Conservation (phyloP, 2,113 vertebrate species). For the Panthera tigris region DNA sequence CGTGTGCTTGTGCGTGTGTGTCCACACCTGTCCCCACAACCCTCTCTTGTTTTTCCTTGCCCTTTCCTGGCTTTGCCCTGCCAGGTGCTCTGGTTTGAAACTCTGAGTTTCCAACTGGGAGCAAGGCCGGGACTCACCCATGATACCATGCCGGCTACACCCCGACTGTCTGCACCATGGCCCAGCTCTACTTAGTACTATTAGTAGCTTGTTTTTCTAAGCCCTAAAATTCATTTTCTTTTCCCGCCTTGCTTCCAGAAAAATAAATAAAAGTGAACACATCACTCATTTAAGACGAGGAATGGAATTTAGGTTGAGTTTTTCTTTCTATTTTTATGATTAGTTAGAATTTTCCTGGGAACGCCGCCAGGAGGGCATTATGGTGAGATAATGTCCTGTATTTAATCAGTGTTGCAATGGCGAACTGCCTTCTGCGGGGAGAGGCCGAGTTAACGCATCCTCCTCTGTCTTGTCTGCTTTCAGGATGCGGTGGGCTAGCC, state of each 20-base stretch:
- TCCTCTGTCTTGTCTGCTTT: conserved; percentile 75
- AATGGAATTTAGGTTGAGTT: conserved; percentile 81
- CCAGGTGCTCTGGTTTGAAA: background rate
- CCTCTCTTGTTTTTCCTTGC: background rate
- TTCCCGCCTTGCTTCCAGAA: conserved; percentile 80
- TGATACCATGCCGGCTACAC: background rate
- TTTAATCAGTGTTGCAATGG: conserved; percentile 72
- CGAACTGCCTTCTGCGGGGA: conserved; percentile 36
- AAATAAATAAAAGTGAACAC: conserved; percentile 83
- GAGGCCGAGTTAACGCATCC: conserved; percentile 67
- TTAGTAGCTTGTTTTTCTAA: conserved; percentile 82
- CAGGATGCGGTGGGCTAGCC: conserved; percentile 73
- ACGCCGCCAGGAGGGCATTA: conserved; percentile 63
- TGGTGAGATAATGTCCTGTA: conserved; percentile 72
- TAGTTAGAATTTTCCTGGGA: conserved; percentile 80
- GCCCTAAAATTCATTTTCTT: conserved; percentile 81
- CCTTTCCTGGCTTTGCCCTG: background rate
- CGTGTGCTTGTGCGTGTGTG: fast-evolving
- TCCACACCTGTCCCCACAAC: background rate
- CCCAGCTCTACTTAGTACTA: conserved; percentile 70
- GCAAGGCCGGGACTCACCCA: background rate
- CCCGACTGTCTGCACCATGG: conserved; percentile 55
- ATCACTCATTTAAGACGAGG: conserved; percentile 83
- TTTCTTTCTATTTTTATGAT: conserved; percentile 80
- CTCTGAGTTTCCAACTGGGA: background rate